Evolutionary conservation across 2,113 vertebrate genomes (phyloP).

Genomic region (Cinclus cinclus): DNA sequence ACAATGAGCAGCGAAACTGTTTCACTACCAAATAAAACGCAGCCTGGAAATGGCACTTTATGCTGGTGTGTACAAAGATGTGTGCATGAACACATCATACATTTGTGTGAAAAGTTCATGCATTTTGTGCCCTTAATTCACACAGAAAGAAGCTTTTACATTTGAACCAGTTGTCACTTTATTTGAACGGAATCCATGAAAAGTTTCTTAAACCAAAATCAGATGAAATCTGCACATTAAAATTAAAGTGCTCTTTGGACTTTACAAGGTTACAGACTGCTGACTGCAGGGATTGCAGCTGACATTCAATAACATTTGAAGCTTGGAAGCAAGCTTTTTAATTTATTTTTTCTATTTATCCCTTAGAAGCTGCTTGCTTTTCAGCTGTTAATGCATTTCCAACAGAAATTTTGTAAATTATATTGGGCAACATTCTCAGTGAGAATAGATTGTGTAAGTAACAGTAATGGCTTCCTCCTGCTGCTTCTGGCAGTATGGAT

Average conservation of each 20-base stretch:
- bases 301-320: slow-evolving; percentile 61
- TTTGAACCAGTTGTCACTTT: neutral
- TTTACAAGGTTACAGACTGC: slow-evolving; percentile 75
- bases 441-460: slow-evolving; percentile 68
- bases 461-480: slow-evolving; percentile 67
- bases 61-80: neutral
- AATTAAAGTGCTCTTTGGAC: slow-evolving; percentile 61
- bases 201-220: slow-evolving; percentile 57
- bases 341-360: slow-evolving; percentile 70
- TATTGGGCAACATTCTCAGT: slow-evolving; percentile 76
- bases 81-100: too few species aligned
- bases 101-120: neutral
- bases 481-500: slow-evolving; percentile 52
- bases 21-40: slow-evolving; percentile 22
- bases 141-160: neutral
- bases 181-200: slow-evolving; percentile 27
- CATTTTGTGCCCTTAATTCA: neutral
- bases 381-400: slow-evolving; percentile 77
- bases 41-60: neutral
- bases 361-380: slow-evolving; percentile 64
- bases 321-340: slow-evolving; percentile 53
- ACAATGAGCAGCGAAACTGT: neutral
- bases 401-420: slow-evolving; percentile 79
- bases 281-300: slow-evolving; percentile 57
- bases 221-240: slow-evolving; percentile 46